Evolutionary conservation across 2,888 invertebrate genomes (phyloP).

Genomic region (Eueremaeus valkanovi): DNA sequence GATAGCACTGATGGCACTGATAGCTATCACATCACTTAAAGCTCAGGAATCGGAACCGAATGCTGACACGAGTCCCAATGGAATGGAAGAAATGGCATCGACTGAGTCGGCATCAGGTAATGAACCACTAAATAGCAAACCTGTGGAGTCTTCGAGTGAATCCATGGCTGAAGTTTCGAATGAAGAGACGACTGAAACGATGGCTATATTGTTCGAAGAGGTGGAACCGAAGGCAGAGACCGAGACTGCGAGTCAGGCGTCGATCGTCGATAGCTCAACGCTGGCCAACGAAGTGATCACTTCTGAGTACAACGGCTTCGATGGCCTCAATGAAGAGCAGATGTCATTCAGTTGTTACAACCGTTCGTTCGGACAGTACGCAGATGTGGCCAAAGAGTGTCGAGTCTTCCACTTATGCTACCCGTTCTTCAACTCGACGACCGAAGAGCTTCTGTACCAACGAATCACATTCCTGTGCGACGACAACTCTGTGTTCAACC

Average conservation of each 20-base stretch:
- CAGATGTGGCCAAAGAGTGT: constrained; percentile 6
- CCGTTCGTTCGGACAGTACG: constrained; percentile 24
- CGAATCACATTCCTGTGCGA: constrained; percentile 7
- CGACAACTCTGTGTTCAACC: constrained; percentile 15
- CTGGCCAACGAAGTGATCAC: neutral
- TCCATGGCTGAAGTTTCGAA: neutral
- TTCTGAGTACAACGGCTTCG: constrained; percentile 7
- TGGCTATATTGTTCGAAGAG: neutral
- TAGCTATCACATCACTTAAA: neutral
- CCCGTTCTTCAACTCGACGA: constrained; percentile 14
- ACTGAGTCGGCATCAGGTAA: too few relatives aligned
- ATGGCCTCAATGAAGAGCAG: neutral
- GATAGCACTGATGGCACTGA: neutral
- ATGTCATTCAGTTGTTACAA: neutral
- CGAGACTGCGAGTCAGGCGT: neutral
- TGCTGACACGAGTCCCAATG: neutral
- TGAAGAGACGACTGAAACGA: neutral
- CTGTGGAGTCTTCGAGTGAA: neutral
- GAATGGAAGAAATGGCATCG: neutral
- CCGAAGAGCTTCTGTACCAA: constrained; percentile 24
- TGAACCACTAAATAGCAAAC: too few relatives aligned
- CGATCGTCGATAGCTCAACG: neutral
- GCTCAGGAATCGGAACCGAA: neutral
- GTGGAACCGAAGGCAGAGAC: neutral
- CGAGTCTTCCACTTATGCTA: constrained; percentile 27